These are phyloP conservation scores for Calonectris borealis DNA, from an alignment of 2,113 vertebrate genomes.

Conservation along the genomic window DNA sequence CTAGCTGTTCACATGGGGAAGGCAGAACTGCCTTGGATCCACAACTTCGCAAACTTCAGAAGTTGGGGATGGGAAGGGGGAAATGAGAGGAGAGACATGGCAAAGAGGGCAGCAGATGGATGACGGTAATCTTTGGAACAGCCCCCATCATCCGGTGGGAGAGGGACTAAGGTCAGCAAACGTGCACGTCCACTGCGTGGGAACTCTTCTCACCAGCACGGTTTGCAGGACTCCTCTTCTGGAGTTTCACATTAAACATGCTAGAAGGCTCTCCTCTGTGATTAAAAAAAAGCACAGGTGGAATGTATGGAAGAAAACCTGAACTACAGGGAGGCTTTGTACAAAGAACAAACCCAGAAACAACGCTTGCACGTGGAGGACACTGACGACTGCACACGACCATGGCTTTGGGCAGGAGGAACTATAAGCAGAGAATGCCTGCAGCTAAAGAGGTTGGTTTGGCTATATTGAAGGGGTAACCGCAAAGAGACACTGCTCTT, in stretches of 20 bases:
- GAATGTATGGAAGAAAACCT: neutral
- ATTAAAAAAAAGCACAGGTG: neutral
- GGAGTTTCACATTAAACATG: neutral
- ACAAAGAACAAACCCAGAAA: neutral
- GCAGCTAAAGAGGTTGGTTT: neutral
- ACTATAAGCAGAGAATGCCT: neutral
- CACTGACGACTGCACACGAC: neutral
- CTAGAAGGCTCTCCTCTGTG: neutral
- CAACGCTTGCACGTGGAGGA: neutral
- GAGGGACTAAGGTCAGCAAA: neutral
- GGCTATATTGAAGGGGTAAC: neutral
- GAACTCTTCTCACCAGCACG: neutral
- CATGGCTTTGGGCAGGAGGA: neutral
- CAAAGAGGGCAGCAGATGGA: neutral
- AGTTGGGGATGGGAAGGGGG: neutral
- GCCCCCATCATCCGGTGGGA: neutral
- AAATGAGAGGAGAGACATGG: neutral
- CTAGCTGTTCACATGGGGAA: neutral
- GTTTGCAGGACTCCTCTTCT: neutral
- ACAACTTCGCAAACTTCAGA: neutral
- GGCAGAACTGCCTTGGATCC: neutral
- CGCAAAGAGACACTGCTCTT: neutral
- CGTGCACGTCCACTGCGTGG: rapidly evolving
- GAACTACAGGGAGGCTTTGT: neutral
- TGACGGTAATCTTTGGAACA: neutral